Conservation (phyloP, 1,140 invertebrate genomes). For the Gyrodactylus bullatarudis region DNA sequence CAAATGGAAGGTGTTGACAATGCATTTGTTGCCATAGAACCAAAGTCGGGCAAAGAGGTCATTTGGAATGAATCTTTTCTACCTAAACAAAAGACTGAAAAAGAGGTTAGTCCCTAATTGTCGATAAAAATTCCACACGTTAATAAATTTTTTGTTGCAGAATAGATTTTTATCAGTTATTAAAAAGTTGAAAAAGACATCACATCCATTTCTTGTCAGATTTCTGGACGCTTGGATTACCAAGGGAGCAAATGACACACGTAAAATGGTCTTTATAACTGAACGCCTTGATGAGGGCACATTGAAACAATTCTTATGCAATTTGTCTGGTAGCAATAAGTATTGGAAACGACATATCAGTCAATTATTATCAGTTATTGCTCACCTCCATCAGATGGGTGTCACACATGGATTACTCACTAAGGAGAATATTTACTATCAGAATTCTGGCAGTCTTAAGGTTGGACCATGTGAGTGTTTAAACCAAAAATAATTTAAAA, state of each 20-base stretch:
- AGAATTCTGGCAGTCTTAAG: slow-evolving; percentile 3
- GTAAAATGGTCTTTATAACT: slow-evolving; percentile 3
- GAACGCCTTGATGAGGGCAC: not conserved
- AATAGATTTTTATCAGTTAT: slow-evolving; percentile 5
- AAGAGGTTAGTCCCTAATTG: not conserved
- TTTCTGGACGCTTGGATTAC: slow-evolving; percentile 2
- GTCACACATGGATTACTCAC: slow-evolving; percentile 1
- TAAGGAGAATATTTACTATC: slow-evolving; percentile 5
- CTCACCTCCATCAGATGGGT: not conserved
- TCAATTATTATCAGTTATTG: not conserved
- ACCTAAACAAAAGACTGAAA: slow-evolving; percentile 1
- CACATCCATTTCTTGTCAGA: slow-evolving; percentile 2
- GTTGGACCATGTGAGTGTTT: slow-evolving; percentile 3
- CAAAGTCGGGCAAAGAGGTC: slow-evolving; percentile 4
- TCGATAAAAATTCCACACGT: not conserved
- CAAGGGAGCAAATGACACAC: not conserved
- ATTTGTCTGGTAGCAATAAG: not conserved
- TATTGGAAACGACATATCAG: not conserved
- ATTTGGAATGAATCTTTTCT: slow-evolving; percentile 7
- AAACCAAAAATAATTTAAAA: too few relatives aligned
- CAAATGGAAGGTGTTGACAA: not conserved
- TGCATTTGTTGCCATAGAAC: slow-evolving; percentile 5
- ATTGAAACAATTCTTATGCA: slow-evolving; percentile 4
- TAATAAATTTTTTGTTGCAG: not conserved
- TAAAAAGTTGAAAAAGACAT: slow-evolving; percentile 2